These are phyloP conservation scores for Daboia siamensis DNA, from an alignment of 2,113 vertebrate species.

Conservation along the genomic window DNA sequence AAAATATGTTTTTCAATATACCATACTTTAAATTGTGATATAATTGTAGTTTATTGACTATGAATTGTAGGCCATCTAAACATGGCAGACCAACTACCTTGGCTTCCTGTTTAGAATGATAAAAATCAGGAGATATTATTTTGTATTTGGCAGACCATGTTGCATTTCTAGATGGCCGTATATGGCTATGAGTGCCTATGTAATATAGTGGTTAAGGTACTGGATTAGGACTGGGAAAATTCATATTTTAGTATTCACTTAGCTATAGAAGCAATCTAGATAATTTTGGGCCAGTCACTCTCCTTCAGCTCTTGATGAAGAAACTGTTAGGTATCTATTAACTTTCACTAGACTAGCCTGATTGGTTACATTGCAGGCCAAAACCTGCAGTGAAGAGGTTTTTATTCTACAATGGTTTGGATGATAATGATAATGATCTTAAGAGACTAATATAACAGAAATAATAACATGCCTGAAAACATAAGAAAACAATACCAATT, in stretches of 20 bases:
- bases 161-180: background rate
- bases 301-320: background rate
- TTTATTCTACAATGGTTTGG: background rate
- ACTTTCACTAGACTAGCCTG: background rate
- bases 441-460: background rate
- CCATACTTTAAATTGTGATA: background rate
- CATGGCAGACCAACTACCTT: background rate
- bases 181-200: background rate
- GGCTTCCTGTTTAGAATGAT: background rate
- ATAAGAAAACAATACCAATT: background rate
- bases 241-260: background rate
- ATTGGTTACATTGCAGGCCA: background rate
- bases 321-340: background rate
- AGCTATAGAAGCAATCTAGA: background rate
- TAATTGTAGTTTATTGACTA: background rate
- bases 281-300: background rate
- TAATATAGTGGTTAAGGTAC: background rate
- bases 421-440: background rate
- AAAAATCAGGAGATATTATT: background rate
- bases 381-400: background rate
- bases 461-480: background rate
- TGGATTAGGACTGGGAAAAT: background rate
- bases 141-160: background rate
- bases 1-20: background rate
- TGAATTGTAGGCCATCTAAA: too few species aligned